Evolutionary conservation across 2,888 invertebrate genomes (phyloP), one percentile per base, ranked within the genome.

Genomic region (Scaptomyza caliginosa): DNA sequence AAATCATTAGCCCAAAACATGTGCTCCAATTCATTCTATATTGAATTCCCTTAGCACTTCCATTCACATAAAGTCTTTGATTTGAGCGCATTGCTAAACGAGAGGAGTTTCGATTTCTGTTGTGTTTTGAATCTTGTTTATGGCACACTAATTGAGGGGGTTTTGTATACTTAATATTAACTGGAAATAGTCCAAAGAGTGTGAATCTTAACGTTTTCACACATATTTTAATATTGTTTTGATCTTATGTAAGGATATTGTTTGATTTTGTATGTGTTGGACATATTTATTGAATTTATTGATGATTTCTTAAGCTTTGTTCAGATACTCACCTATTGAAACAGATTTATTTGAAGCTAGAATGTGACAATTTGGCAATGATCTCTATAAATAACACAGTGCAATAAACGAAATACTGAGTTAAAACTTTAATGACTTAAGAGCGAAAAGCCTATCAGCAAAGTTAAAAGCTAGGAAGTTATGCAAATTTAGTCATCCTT

Each of bases 101-200:
- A 17, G n/a, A 26, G 13, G 40, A 42, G 34, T 16, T 48, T 34
- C 13, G 19, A 65, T 43, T 49, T 32, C 10, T 52, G 50, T 64
- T 57, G 65, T 57, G 48, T 68, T 57, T 48, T 26, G 11, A 48
- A 58, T 54, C 38, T 13, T 26, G 10, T 67, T 70, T 70, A 86
- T 67, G 36, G 26, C 11, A 16, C 63, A 43, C 70, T 87, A 87
- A 83, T 83, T 79, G 77, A n/a, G 64, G 45, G 36, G 86, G 88
- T 65, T 82, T 87, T 87, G 86, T 82, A 59, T 52, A 48, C 13
- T 26, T 34, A 57, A 63, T 65, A 63, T 82, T 82, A 72, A 52
- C 59, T 68, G 67, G 79, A 77, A 85, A 67, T 50, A 67, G 74
- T 77, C 51, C 24, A 24, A 28, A 42, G 43, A 66, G 39, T 42